Conservation (phyloP, 2,888 invertebrate species). For the Dicyrtomina minuta region DNA sequence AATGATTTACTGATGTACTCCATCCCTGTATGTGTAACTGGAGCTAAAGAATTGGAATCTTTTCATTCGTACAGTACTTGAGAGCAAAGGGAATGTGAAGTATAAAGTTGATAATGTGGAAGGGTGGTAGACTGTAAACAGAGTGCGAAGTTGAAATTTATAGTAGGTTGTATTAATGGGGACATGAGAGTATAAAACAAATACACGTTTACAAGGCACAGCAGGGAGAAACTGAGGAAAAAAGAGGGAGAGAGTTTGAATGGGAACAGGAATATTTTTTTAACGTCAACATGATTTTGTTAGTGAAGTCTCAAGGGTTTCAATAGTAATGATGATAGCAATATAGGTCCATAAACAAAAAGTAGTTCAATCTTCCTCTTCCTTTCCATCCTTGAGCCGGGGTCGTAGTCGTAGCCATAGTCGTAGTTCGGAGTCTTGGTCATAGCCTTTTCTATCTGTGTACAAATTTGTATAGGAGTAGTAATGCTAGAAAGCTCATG, state of each 20-base stretch:
- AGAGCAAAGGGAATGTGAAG: neutral
- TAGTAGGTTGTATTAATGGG: conserved; percentile 12
- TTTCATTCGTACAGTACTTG: neutral
- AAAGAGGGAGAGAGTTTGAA: neutral
- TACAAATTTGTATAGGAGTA: too few species aligned
- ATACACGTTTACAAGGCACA: neutral
- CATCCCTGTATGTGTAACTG: too few species aligned
- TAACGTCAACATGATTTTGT: conserved; percentile 22
- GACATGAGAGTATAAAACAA: conserved; percentile 19
- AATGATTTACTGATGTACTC: too few species aligned
- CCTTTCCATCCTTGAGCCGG: too few species aligned
- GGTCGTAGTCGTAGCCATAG: too few species aligned
- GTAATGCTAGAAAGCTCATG: too few species aligned
- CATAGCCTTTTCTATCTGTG: too few species aligned
- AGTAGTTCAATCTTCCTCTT: neutral
- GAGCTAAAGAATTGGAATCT: too few species aligned
- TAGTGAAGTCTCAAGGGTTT: conserved; percentile 13
- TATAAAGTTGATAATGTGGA: neutral
- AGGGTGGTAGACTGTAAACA: neutral
- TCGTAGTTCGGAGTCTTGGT: too few species aligned
- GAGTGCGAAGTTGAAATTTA: neutral
- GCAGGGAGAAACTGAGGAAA: neutral
- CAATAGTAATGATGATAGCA: conserved; percentile 20
- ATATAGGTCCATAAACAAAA: conserved; percentile 14
- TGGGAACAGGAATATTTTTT: conserved; percentile 10